A percentile compares a stretch with the other conserved stretches of the same genome.
phyloP scores from a whole-genome alignment of 2,797 vertebrate genomes.

The Crenichthys baileyi region DNA sequence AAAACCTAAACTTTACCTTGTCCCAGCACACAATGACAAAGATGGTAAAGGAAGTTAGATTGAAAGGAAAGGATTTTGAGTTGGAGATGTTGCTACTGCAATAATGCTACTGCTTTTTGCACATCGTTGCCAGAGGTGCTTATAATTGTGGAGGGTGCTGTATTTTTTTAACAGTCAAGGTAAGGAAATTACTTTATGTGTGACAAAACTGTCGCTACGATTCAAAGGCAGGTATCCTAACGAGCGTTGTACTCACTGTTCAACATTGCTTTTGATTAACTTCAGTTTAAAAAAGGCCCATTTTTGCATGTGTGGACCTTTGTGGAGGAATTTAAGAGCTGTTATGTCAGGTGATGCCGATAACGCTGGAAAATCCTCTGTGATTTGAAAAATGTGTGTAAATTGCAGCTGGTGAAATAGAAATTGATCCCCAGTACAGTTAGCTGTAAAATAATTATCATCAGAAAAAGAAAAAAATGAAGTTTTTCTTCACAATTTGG shows the following conservation, averaged over 20 bases:
- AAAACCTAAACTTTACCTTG: neutral
- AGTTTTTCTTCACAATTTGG: slow-evolving; percentile 30
- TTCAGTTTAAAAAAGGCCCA: slow-evolving; percentile 2
- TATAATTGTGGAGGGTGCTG: neutral
- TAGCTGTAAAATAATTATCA: slow-evolving; percentile 5
- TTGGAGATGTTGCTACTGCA: neutral
- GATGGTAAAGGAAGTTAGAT: neutral
- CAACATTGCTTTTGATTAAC: neutral
- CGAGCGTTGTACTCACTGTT: neutral
- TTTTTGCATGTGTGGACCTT: slow-evolving; percentile 28
- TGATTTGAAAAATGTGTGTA: slow-evolving; percentile 54
- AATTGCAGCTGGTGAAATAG: slow-evolving; percentile 47
- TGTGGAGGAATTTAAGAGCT: slow-evolving; percentile 19
- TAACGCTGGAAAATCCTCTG: slow-evolving; percentile 45
- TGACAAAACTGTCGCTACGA: neutral
- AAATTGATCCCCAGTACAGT: slow-evolving; percentile 47
- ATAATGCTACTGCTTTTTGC: neutral
- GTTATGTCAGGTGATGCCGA: slow-evolving; percentile 34
- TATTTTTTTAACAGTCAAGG: slow-evolving; percentile 3
- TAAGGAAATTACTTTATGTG: neutral
- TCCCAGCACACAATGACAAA: neutral
- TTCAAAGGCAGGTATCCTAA: neutral
- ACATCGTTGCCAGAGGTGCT: neutral
- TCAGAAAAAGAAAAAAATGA: slow-evolving; percentile 7
- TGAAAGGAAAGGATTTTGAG: neutral